Conservation (phyloP, 2,797 vertebrate genomes). For the Leucoraja ocellata region DNA sequence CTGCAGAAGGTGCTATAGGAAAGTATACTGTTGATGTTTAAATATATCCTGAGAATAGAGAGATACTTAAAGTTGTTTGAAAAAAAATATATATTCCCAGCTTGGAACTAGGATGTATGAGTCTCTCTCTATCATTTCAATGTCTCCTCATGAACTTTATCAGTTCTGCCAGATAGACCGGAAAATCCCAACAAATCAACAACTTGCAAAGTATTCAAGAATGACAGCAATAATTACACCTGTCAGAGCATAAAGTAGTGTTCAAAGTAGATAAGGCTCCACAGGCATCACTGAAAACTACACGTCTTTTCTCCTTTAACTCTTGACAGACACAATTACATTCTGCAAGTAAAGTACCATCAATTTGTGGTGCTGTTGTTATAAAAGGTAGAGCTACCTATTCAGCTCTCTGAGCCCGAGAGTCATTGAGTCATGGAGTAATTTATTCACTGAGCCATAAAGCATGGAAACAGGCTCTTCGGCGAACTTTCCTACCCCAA, state of each 20-base stretch:
- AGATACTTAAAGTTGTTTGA: background rate
- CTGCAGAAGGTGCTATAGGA: no score
- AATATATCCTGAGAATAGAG: background rate
- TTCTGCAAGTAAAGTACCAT: background rate
- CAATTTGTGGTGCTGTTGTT: background rate
- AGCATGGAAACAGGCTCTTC: no score
- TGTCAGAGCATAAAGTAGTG: background rate
- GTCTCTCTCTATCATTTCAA: background rate
- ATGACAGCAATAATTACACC: conserved; percentile 24
- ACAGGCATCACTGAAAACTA: background rate
- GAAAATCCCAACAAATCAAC: conserved; percentile 20
- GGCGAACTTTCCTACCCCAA: no score
- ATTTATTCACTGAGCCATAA: no score
- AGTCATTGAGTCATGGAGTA: no score
- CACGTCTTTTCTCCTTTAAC: background rate
- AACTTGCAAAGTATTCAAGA: conserved; percentile 16
- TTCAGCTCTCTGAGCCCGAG: background rate
- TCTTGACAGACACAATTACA: background rate
- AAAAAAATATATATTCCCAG: background rate
- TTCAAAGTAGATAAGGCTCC: background rate
- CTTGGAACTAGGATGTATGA: background rate
- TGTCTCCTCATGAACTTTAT: background rate
- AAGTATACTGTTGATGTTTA: no score
- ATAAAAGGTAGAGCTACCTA: background rate
- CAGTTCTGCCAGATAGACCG: conserved; percentile 8